Evolutionary conservation across 1,140 invertebrate genomes (phyloP).

Genomic region (Pseudomyrmex sp.): DNA sequence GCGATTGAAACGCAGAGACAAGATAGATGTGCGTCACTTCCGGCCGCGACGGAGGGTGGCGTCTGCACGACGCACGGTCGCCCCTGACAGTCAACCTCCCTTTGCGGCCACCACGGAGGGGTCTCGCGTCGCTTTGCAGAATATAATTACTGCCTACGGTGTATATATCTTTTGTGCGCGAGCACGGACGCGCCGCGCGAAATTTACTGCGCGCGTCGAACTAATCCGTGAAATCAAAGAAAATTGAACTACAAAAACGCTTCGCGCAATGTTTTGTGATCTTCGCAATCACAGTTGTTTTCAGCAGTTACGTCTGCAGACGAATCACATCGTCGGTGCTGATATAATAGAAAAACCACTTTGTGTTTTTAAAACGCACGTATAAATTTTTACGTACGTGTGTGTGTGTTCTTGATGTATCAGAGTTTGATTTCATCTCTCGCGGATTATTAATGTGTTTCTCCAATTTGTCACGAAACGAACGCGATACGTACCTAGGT

Average conservation of each 20-base stretch:
- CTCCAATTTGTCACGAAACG: neutral
- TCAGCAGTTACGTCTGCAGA: too few species aligned
- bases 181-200: slow-evolving; percentile 28
- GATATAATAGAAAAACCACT: too few species aligned
- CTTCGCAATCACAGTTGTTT: too few species aligned
- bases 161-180: slow-evolving; percentile 39
- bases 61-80: slow-evolving; percentile 78
- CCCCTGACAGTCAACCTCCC: slow-evolving; percentile 57
- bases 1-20: slow-evolving; percentile 78
- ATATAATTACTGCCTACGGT: slow-evolving; percentile 80
- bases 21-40: slow-evolving; percentile 84
- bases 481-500: slow-evolving; percentile 19
- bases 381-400: neutral
- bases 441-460: neutral
- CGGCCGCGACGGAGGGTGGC: slow-evolving; percentile 83
- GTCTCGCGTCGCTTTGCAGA: slow-evolving; percentile 75
- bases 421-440: neutral
- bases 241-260: neutral
- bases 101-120: slow-evolving; percentile 55
- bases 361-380: neutral
- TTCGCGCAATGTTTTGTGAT: too few species aligned
- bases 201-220: slow-evolving; percentile 32
- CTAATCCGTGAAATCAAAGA: slow-evolving; percentile 17
- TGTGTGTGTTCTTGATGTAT: neutral
- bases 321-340: too few species aligned